Percentiles rank a stretch among this genome's conserved stretches.
phyloP scores from a whole-genome alignment of 2,888 invertebrate species.

The Phaedon cochleariae region DNA sequence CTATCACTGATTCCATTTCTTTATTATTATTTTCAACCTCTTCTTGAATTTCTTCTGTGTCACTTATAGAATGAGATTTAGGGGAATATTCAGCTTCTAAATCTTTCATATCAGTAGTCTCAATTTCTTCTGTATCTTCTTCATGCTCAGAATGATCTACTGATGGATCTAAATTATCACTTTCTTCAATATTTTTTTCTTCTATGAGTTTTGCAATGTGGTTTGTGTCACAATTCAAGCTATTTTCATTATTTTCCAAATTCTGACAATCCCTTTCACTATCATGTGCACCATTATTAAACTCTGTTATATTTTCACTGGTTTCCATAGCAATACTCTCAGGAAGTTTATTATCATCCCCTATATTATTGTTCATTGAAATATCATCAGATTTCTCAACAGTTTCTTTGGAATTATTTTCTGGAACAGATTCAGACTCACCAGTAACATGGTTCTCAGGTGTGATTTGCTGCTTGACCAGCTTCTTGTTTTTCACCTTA shows the following conservation, averaged over 20 bases:
- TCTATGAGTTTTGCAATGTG: not conserved
- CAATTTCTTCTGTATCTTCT: not conserved
- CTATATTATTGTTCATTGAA: constrained; percentile 12
- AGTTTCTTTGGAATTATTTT: constrained; percentile 23
- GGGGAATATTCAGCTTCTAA: not conserved
- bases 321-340: constrained; percentile 42
- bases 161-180: not conserved
- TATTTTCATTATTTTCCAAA: not conserved
- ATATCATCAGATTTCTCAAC: constrained; percentile 3
- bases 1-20: constrained; percentile 33
- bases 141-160: not conserved
- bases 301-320: constrained; percentile 20
- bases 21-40: constrained; percentile 27
- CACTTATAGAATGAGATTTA: not conserved
- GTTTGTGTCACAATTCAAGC: not conserved
- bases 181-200: not conserved
- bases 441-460: constrained; percentile 55
- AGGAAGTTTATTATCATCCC: constrained; percentile 26
- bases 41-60: constrained; percentile 34
- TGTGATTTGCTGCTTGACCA: constrained; percentile 46
- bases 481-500: constrained; percentile 41
- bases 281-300: not conserved
- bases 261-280: constrained; percentile 12
- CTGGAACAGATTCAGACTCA: constrained; percentile 43
- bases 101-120: not conserved